Evolutionary conservation across 2,888 invertebrate species (phyloP).

Genomic region (Lasius platythorax): DNA sequence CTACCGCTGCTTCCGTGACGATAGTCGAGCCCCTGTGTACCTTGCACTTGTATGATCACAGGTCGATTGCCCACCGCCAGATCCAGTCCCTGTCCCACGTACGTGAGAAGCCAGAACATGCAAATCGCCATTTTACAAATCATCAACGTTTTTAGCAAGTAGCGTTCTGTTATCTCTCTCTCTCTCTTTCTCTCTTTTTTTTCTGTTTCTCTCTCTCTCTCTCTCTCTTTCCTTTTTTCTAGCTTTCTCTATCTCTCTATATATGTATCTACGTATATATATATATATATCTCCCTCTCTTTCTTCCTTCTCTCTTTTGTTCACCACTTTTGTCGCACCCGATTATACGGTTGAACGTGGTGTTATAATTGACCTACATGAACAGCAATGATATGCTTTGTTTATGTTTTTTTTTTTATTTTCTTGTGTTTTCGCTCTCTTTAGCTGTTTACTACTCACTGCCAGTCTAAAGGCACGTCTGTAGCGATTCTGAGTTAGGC

Average conservation of each 20-base stretch:
- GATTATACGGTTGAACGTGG: constrained; percentile 38
- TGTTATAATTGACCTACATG: constrained; percentile 60
- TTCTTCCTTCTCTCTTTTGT: constrained; percentile 20
- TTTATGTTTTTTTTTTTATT: neutral
- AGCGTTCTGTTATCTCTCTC: constrained; percentile 44
- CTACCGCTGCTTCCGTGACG: constrained; percentile 67
- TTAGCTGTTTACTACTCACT: constrained; percentile 50
- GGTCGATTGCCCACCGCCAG: constrained; percentile 82
- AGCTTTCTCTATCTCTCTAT: constrained; percentile 44
- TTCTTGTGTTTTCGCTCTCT: constrained; percentile 7
- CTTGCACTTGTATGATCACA: constrained; percentile 71
- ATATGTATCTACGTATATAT: constrained; percentile 4
- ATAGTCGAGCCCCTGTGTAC: constrained; percentile 71
- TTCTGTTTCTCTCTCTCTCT: constrained; percentile 11
- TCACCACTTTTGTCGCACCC: constrained; percentile 38
- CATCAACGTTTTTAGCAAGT: neutral
- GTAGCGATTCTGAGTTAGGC: constrained; percentile 65
- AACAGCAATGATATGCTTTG: constrained; percentile 42
- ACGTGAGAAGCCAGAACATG: constrained; percentile 83
- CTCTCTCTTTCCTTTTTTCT: constrained; percentile 30
- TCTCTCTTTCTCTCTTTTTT: neutral
- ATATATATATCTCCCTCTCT: constrained; percentile 40
- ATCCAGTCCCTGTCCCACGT: constrained; percentile 83
- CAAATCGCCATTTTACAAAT: constrained; percentile 81
- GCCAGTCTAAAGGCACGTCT: constrained; percentile 71